phyloP scores from a whole-genome alignment of 2,888 invertebrate species.

The Callyntrura guangdongensis region DNA sequence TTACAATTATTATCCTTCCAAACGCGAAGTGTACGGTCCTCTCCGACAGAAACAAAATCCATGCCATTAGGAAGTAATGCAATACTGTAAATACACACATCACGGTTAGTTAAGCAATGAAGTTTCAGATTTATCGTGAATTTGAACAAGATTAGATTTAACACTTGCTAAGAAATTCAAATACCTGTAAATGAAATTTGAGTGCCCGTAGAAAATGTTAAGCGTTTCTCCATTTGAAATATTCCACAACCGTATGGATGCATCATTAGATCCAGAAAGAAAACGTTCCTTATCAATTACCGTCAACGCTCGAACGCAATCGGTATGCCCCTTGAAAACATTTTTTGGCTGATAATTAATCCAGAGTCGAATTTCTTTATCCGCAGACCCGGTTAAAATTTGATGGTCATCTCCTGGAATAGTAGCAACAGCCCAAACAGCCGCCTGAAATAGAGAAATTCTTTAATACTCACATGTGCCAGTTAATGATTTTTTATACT shows the following conservation, averaged over 20 bases:
- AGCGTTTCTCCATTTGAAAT: conserved; percentile 92
- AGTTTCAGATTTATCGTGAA: conserved; percentile 1
- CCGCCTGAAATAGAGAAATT: conserved; percentile 87
- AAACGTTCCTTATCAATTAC: conserved; percentile 91
- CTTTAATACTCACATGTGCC: too few relatives aligned
- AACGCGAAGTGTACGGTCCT: conserved; percentile 94
- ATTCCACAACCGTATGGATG: conserved; percentile 93
- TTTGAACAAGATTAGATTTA: too few relatives aligned
- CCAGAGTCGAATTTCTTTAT: conserved; percentile 96
- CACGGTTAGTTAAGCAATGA: neutral
- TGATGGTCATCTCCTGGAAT: conserved; percentile 85
- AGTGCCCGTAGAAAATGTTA: conserved; percentile 92
- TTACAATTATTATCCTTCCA: conserved; percentile 90
- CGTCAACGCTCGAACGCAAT: conserved; percentile 94
- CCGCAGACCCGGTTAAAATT: conserved; percentile 96
- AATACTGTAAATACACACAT: conserved; percentile 85
- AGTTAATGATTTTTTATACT: too few relatives aligned
- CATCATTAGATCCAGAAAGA: conserved; percentile 97
- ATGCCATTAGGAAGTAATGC: conserved; percentile 86
- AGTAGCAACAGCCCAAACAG: conserved; percentile 92
- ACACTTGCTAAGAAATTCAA: too few relatives aligned
- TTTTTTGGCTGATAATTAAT: conserved; percentile 89
- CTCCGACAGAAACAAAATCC: conserved; percentile 94
- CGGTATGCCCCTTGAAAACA: conserved; percentile 91
- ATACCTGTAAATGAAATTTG: conserved; percentile 95